Base-by-base conservation (phyloP, 2,113 vertebrate genomes). In the Coreoperca whiteheadi region DNA sequence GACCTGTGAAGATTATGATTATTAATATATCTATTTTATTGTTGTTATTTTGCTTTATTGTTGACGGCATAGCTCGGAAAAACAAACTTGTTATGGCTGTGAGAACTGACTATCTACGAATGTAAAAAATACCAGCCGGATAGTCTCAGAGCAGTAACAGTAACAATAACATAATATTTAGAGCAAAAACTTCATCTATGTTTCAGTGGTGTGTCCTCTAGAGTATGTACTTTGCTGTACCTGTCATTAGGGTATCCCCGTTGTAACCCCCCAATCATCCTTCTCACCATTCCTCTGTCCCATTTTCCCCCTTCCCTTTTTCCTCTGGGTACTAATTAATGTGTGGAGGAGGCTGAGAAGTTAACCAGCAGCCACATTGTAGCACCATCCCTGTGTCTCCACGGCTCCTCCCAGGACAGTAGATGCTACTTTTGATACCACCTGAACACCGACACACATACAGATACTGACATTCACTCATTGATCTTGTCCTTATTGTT, bases 241-340 rank as follows among this genome's bases (percentile, higher is more conserved):
- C 87, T 83, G 65, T 81, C 79, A 72, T 86, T 50, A 80, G 88
- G 86, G 88, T 72, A 89, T 88, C 66, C 74, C 57, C 8, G 25
- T 25, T 80, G 37, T 74, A 86, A 87, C 73, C 66, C 69, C 72
- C 79, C 63, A 88, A 73, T 84, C 74, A 83, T 82, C 71, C 30
- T 81, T 65, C 79, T 81, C 63, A 65, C 50, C 30, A 46, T 50
- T 59, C 54, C 51, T 72, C 59, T 81, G 81, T 75, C 61, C 88
- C 88, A 84, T 14, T 71, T 83, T n/a, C n/a, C 78, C 57, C 80
- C 82, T 53, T 81, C 78, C 25, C 34, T 57, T 75, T 79, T 66
- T 93, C 92, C 91, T 92, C 77, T 92, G 92, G 91, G 94, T 93
- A 63, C 87, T 95, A 93, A 95, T 95, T 93, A 92, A 83, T 88